phyloP scores from a whole-genome alignment of 2,113 vertebrate species.

The Melanocharis versteri region DNA sequence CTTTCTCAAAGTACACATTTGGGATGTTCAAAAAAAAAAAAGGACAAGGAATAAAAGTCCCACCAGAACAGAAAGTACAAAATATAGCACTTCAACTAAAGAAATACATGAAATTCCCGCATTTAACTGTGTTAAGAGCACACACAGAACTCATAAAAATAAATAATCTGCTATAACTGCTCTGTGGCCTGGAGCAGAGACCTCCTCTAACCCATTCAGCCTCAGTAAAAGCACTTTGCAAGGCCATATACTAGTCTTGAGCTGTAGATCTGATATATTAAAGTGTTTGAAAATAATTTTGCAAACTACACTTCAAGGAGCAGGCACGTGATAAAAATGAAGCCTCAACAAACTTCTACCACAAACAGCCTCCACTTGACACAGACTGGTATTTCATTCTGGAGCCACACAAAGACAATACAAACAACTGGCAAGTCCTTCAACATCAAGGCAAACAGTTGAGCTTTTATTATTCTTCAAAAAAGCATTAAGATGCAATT shows the following conservation, averaged over 20 bases:
- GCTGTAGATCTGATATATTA: not conserved
- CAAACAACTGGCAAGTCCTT: constrained; percentile 35
- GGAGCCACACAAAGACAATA: constrained; percentile 11
- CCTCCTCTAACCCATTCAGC: not conserved
- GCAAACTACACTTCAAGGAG: not conserved
- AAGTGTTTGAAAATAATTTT: not conserved
- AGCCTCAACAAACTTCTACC: constrained; percentile 33
- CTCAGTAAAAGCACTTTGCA: not conserved
- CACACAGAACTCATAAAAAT: not conserved
- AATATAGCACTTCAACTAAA: not conserved
- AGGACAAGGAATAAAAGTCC: not conserved
- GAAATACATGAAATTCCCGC: not conserved
- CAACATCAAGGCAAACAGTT: not conserved
- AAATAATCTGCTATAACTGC: not conserved
- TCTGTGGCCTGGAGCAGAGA: not conserved
- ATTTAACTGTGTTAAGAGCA: not conserved
- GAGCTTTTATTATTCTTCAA: not conserved
- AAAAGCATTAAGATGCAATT: not conserved
- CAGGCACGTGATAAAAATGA: not conserved
- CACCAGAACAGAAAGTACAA: not conserved
- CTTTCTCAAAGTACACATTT: not conserved
- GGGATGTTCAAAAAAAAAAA: not conserved
- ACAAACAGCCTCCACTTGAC: not conserved
- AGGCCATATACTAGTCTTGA: not conserved
- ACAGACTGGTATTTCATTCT: not conserved